A percentile compares a stretch with the other conserved stretches of the same genome.
Evolutionary conservation across 2,113 vertebrate species (phyloP).

Genomic region (Sula dactylatra): DNA sequence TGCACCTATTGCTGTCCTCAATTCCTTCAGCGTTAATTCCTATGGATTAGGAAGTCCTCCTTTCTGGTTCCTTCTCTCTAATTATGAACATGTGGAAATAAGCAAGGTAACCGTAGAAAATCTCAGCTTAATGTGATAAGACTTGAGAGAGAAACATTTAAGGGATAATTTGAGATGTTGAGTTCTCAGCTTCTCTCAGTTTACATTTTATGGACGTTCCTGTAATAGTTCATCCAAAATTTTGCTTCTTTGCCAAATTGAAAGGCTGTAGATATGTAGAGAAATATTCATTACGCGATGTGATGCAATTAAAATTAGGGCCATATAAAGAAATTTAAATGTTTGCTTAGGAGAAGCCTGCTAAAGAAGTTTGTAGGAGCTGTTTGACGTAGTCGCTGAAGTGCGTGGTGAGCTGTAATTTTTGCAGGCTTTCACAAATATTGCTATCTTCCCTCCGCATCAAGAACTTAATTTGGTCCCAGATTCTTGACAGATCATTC

Average conservation of each 20-base stretch:
- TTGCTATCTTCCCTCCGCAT: neutral
- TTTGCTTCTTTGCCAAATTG: neutral
- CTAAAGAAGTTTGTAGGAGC: neutral
- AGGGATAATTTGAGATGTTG: neutral
- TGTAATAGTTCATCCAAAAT: neutral
- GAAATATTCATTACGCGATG: neutral
- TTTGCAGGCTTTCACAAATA: neutral
- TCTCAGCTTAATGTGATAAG: neutral
- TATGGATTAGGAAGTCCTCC: neutral
- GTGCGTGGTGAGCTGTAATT: neutral
- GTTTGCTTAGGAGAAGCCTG: conserved; percentile 10
- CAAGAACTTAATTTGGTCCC: neutral
- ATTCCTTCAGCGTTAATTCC: neutral
- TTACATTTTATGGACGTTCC: neutral
- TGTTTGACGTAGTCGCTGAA: neutral
- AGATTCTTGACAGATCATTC: neutral
- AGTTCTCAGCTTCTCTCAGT: neutral
- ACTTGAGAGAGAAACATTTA: neutral
- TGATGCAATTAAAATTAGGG: neutral
- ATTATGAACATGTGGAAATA: neutral
- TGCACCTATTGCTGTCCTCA: neutral
- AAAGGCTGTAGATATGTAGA: neutral
- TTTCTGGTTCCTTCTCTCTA: neutral
- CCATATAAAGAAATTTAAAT: neutral
- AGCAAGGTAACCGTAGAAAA: neutral